These are phyloP conservation scores for Acyrthosiphon pisum DNA, from an alignment of 1,140 invertebrate species.

Conservation along the genomic window DNA sequence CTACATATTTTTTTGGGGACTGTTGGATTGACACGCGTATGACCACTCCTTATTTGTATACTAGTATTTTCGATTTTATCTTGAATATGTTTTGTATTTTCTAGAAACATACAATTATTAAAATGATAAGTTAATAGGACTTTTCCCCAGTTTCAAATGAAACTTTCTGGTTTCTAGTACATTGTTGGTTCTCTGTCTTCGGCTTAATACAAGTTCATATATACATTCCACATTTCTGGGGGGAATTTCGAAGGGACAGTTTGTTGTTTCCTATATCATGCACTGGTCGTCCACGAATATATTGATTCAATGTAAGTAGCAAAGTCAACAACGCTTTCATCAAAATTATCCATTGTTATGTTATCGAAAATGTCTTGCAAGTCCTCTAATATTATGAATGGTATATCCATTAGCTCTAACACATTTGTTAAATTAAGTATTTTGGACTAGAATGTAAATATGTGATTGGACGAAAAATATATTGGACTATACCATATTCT, in stretches of 20 bases:
- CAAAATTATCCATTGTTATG: not conserved
- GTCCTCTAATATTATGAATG: not conserved
- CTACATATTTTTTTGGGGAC: too few species aligned
- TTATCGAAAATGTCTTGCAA: not conserved
- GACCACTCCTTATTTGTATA: not conserved
- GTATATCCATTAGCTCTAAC: not conserved
- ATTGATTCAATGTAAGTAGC: too few species aligned
- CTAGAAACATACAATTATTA: not conserved
- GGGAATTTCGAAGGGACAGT: too few species aligned
- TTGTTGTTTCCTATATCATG: not conserved
- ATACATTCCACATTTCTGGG: not conserved
- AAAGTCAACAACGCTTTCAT: too few species aligned
- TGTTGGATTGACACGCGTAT: too few species aligned
- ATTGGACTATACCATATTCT: too few species aligned
- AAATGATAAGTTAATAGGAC: not conserved
- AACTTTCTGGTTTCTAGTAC: not conserved
- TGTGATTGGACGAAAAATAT: too few species aligned
- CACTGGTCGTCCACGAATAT: not conserved
- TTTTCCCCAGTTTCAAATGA: not conserved
- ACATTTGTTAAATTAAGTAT: too few species aligned
- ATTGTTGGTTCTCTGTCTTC: not conserved
- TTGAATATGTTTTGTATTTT: not conserved
- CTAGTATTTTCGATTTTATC: not conserved
- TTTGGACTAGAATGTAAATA: too few species aligned
- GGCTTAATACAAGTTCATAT: not conserved